phyloP scores from a whole-genome alignment of 2,797 vertebrate genomes.

The Rhinichthys osculus region DNA sequence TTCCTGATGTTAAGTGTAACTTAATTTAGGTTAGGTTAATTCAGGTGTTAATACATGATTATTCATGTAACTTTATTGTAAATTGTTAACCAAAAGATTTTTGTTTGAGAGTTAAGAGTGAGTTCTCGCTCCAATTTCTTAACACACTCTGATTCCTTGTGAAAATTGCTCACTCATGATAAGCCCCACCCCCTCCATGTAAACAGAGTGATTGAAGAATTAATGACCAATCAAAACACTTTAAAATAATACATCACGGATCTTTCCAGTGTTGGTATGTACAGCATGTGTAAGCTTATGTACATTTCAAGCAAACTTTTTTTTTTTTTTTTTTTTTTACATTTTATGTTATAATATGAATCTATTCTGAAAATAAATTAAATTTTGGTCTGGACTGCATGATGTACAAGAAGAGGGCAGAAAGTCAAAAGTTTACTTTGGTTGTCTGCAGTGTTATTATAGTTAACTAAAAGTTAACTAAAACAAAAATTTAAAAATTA shows the following conservation, averaged over 20 bases:
- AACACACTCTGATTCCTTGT: background rate
- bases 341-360: background rate
- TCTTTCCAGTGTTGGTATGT: background rate
- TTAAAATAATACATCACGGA: background rate
- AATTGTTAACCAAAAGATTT: too few species aligned
- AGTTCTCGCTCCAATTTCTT: background rate
- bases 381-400: too few species aligned
- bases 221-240: background rate
- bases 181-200: too few species aligned
- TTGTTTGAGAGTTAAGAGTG: background rate
- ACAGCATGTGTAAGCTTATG: background rate
- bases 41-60: too few species aligned
- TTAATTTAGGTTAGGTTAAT: too few species aligned
- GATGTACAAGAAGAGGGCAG: too few species aligned
- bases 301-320: background rate
- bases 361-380: background rate
- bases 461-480: too few species aligned
- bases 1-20: background rate
- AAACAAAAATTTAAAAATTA: too few species aligned
- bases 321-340: too few species aligned
- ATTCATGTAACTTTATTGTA: too few species aligned
- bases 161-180: background rate
- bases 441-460: too few species aligned
- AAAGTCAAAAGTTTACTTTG: too few species aligned
- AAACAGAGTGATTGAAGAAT: background rate